Percentiles rank a stretch among this genome's conserved stretches.
phyloP scores from a whole-genome alignment of 2,797 vertebrate genomes.

The Pseudomugil tenellus region DNA sequence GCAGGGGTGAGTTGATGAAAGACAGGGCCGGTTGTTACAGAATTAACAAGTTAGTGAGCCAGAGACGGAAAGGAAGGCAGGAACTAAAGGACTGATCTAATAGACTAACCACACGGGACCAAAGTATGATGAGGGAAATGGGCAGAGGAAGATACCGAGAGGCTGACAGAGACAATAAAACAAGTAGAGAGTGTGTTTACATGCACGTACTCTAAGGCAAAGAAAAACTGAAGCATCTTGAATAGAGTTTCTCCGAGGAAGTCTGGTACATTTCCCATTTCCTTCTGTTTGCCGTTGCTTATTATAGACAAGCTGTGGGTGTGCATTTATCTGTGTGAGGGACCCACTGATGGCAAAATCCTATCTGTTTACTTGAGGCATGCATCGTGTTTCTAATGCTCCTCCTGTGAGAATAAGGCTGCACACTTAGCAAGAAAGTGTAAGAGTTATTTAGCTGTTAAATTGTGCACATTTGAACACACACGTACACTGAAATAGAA shows the following conservation, averaged over 20 bases:
- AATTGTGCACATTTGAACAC: slow-evolving; percentile 56
- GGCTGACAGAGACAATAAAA: slow-evolving; percentile 15
- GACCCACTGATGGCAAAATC: slow-evolving; percentile 30
- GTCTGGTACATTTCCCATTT: slow-evolving; percentile 57
- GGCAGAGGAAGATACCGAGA: slow-evolving; percentile 22
- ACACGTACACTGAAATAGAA: slow-evolving; percentile 7
- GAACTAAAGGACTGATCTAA: slow-evolving; percentile 45
- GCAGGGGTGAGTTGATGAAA: slow-evolving; percentile 22
- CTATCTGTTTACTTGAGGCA: slow-evolving; percentile 25
- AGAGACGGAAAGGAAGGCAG: slow-evolving; percentile 27
- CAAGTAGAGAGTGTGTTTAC: slow-evolving; percentile 14
- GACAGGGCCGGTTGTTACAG: slow-evolving; percentile 26
- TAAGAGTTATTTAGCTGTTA: slow-evolving; percentile 51
- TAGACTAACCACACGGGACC: slow-evolving; percentile 25
- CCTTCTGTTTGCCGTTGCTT: slow-evolving; percentile 44
- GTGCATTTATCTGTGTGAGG: background rate
- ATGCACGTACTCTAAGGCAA: slow-evolving; percentile 14
- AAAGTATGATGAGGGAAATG: slow-evolving; percentile 17
- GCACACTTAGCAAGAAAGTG: slow-evolving; percentile 33
- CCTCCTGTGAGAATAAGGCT: slow-evolving; percentile 31
- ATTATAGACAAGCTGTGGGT: slow-evolving; percentile 10
- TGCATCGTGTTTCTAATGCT: slow-evolving; percentile 24
- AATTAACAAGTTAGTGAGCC: slow-evolving; percentile 50
- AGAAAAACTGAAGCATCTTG: slow-evolving; percentile 19
- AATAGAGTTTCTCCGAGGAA: slow-evolving; percentile 36